Percentiles rank a stretch among this genome's conserved stretches.
These are phyloP conservation scores for Fregetta grallaria DNA, from an alignment of 2,113 vertebrate species.

Conservation along the genomic window DNA sequence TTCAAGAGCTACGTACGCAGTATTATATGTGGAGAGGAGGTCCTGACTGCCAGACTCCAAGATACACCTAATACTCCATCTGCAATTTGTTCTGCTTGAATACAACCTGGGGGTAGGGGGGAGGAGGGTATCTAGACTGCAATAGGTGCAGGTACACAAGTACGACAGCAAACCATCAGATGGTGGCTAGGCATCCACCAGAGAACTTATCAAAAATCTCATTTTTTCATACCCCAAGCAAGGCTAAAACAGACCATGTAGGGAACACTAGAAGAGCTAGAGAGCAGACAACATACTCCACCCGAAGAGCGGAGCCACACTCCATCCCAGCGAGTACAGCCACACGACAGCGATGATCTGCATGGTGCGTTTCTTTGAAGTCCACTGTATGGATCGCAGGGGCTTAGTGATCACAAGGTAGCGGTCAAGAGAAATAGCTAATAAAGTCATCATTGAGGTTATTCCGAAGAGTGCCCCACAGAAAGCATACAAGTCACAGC, in stretches of 20 bases:
- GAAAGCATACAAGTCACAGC: slow-evolving; percentile 72
- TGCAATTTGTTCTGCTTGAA: not conserved
- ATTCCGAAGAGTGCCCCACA: slow-evolving; percentile 73
- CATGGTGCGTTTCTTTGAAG: slow-evolving; percentile 48
- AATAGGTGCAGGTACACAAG: fast-evolving
- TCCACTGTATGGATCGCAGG: slow-evolving; percentile 65
- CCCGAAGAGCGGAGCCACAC: slow-evolving; percentile 56
- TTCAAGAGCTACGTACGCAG: not conserved
- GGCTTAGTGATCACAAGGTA: slow-evolving; percentile 73
- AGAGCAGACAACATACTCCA: slow-evolving; percentile 68
- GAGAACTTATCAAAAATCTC: not conserved
- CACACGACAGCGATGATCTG: slow-evolving; percentile 56
- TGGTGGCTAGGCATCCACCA: not conserved
- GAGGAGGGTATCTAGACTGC: not conserved
- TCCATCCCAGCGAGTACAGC: slow-evolving; percentile 70
- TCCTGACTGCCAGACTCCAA: not conserved
- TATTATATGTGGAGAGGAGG: fast-evolving
- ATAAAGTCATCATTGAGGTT: slow-evolving; percentile 74
- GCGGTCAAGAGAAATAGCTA: slow-evolving; percentile 71
- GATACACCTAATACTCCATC: not conserved
- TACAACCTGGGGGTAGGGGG: fast-evolving
- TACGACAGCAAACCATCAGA: not conserved
- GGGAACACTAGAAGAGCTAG: not conserved
- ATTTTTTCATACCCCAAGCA: not conserved
- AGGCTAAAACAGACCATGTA: not conserved